Evolutionary conservation across 1,140 invertebrate genomes (phyloP).

Genomic region (Drosophila kepulauana): DNA sequence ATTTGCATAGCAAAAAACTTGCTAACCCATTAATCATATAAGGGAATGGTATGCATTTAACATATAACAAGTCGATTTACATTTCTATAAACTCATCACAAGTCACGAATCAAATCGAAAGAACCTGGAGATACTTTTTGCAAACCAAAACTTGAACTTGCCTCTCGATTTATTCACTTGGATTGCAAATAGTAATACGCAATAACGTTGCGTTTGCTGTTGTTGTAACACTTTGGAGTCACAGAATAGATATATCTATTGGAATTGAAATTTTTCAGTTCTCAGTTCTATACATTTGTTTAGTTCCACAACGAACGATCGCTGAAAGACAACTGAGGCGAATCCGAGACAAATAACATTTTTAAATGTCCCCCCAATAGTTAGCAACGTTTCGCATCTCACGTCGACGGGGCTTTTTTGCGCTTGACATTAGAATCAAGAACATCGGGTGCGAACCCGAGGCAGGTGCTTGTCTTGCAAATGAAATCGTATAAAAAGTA

Average conservation of each 20-base stretch:
- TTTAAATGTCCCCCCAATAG: slow-evolving; percentile 50
- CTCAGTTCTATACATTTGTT: slow-evolving; percentile 10
- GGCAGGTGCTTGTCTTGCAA: slow-evolving; percentile 16
- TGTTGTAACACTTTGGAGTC: slow-evolving; percentile 25
- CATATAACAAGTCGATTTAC: background rate
- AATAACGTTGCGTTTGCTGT: slow-evolving; percentile 30
- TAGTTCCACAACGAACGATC: slow-evolving; percentile 57
- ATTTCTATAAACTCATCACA: slow-evolving; percentile 1
- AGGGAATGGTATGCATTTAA: background rate
- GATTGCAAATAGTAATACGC: slow-evolving; percentile 15
- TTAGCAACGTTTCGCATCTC: slow-evolving; percentile 9
- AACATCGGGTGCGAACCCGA: slow-evolving; percentile 8
- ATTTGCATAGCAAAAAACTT: slow-evolving; percentile 4
- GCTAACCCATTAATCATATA: slow-evolving; percentile 24
- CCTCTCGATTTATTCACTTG: slow-evolving; percentile 25
- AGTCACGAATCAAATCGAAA: slow-evolving; percentile 9
- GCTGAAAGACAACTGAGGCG: slow-evolving; percentile 61
- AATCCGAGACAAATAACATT: slow-evolving; percentile 47
- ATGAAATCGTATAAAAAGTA: slow-evolving; percentile 59
- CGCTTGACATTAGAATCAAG: slow-evolving; percentile 46
- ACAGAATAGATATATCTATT: slow-evolving; percentile 2
- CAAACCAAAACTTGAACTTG: slow-evolving; percentile 53
- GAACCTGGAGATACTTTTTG: slow-evolving; percentile 20
- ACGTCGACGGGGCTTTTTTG: slow-evolving; percentile 9
- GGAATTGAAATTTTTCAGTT: background rate